Evolutionary conservation across 2,797 vertebrate genomes (phyloP), one percentile per base, ranked within the genome.

Genomic region (Cossypha niveicapilla): DNA sequence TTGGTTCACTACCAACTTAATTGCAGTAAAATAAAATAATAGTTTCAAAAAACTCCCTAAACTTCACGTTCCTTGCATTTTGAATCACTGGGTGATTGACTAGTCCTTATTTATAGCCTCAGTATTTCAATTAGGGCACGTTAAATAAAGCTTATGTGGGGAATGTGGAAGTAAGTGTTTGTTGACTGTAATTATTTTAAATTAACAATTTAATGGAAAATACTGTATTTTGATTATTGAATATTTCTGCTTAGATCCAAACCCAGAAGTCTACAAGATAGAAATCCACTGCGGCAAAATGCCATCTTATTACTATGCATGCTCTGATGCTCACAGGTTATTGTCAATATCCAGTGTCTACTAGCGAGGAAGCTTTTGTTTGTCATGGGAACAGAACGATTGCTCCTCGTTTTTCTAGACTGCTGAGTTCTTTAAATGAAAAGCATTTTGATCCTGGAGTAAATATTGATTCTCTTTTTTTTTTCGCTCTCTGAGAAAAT

Each of bases 1-100:
- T 93, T 77, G 91, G 39, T 94, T 84, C n/a, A n/a, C 71, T 92
- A 90, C 84, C 57, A 90, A 74, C 61, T 96, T 96, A 96, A 96
- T 96, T 94, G 93, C 54, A 76, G 53, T 95, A 74, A 79, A 81
- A 91, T 85, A 68, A 95, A 95, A 74, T 25, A 57, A 16, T 45
- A 27, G 42, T 65, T 83, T 72, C 17, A 3, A n/a, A 65, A 34
- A 62, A 30, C 0, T 0, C 6, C 54, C 42, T 51, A 30, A 24
- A 57, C 28, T 62, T 94, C 39, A 42, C 9, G 3, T 32, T 63
- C n/a, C 28, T 70, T 47, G n/a, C 45, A 34, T 95, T 76, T 91
- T 80, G 56, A 67, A 35, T 83, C 9, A 5, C 15, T 70, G 95
- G 16, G 37, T 80, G 66, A 71, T 68, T 96, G 58, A 42, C 27